Conservation (phyloP, 2,113 vertebrate genomes). For the Gracilinanus agilis region DNA sequence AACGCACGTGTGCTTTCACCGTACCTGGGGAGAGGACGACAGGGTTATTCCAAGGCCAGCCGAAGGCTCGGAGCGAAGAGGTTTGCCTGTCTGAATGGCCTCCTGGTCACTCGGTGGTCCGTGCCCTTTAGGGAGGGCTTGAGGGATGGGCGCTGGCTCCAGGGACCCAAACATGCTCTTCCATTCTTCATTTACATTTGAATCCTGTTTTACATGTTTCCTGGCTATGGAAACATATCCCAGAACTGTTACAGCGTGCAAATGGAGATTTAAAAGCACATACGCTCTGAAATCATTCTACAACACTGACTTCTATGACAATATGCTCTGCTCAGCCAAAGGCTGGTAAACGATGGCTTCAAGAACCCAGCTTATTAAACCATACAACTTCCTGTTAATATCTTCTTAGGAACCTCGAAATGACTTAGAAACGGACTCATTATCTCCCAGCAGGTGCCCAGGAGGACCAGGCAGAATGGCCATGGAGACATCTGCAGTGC, state of each 20-base stretch:
- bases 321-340: not conserved
- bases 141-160: conserved; percentile 89
- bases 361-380: not conserved
- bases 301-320: too few species aligned
- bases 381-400: not conserved
- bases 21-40: conserved; percentile 90
- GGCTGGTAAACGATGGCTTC: not conserved
- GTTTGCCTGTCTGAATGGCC: conserved; percentile 81
- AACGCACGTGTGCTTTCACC: not conserved
- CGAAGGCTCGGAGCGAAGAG: conserved; percentile 88
- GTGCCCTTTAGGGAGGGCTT: conserved; percentile 86
- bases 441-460: conserved; percentile 8
- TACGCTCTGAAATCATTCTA: not conserved
- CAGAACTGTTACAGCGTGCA: not conserved
- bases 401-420: not conserved
- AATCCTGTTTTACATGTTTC: conserved; percentile 97
- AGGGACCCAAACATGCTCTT: conserved; percentile 99
- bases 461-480: not conserved
- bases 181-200: conserved; percentile 98
- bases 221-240: conserved; percentile 86
- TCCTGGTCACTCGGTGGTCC: conserved; percentile 84
- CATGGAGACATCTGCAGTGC: not conserved
- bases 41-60: conserved; percentile 84
- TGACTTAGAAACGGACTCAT: not conserved
- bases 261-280: conserved; percentile 1